Evolutionary conservation across 2,888 invertebrate species (phyloP).

Genomic region (Itoplectis maculator): DNA sequence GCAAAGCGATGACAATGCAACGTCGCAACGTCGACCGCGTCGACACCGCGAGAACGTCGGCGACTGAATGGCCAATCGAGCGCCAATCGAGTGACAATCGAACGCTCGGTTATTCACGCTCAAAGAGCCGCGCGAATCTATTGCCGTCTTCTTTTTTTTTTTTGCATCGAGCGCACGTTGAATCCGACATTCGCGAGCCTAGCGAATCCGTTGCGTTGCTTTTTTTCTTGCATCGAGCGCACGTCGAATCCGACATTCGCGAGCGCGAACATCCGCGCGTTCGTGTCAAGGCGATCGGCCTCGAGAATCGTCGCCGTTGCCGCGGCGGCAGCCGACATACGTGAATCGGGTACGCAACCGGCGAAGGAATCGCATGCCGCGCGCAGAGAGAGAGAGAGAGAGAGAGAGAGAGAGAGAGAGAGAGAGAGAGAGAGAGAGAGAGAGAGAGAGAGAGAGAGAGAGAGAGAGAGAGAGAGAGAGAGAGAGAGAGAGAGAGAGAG

Average conservation of each 20-base stretch:
- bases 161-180: conserved; percentile 33
- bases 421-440: too few relatives aligned
- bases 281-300: conserved; percentile 58
- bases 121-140: not conserved
- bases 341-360: conserved; percentile 50
- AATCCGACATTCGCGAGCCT: conserved; percentile 34
- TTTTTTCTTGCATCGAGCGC: too few relatives aligned
- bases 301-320: conserved; percentile 44
- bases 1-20: not conserved
- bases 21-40: not conserved
- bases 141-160: too few relatives aligned
- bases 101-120: conserved; percentile 5
- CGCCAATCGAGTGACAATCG: conserved; percentile 13
- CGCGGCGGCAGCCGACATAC: conserved; percentile 45
- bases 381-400: conserved; percentile 16
- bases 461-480: too few relatives aligned
- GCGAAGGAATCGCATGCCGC: conserved; percentile 33
- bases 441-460: too few relatives aligned
- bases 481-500: too few relatives aligned
- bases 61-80: not conserved
- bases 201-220: not conserved
- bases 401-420: too few relatives aligned
- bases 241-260: conserved; percentile 31
- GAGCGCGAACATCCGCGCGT: conserved; percentile 53
- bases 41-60: not conserved